A percentile compares a stretch with the other conserved stretches of the same genome.
These are phyloP conservation scores for Spilosoma lubricipeda DNA, from an alignment of 2,888 invertebrate species.

Conservation along the genomic window DNA sequence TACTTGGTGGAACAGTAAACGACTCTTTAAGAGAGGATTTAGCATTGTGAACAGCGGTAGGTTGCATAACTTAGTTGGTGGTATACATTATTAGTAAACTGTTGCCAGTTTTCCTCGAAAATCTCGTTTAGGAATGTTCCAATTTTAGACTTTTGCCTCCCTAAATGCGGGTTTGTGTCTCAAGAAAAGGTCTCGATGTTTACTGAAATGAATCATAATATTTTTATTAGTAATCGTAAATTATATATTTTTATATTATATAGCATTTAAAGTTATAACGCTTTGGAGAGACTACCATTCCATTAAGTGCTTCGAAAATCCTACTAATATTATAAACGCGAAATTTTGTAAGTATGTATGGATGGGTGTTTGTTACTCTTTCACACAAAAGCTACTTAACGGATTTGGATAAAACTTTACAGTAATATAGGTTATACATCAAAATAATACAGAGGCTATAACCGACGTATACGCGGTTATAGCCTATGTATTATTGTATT, in stretches of 20 bases:
- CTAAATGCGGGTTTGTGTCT: not conserved
- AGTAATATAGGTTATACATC: too few relatives aligned
- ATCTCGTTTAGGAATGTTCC: not conserved
- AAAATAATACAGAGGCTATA: too few relatives aligned
- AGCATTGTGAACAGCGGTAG: slow-evolving; percentile 26
- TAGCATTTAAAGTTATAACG: not conserved
- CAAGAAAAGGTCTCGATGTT: not conserved
- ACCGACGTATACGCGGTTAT: too few relatives aligned
- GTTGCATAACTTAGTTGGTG: slow-evolving; percentile 39
- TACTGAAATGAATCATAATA: not conserved
- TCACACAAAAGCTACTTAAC: too few relatives aligned
- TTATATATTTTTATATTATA: not conserved
- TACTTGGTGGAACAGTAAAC: slow-evolving; percentile 31
- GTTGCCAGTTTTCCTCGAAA: not conserved
- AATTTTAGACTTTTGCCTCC: not conserved
- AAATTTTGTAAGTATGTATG: too few relatives aligned
- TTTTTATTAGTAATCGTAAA: not conserved
- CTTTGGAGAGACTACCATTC: not conserved
- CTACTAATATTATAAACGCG: too few relatives aligned
- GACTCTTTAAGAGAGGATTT: slow-evolving; percentile 40
- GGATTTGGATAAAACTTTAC: too few relatives aligned
- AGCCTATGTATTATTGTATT: too few relatives aligned
- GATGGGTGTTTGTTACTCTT: too few relatives aligned
- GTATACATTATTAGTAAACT: slow-evolving; percentile 28
- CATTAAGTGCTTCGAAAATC: not conserved